Conservation (phyloP, 2,888 invertebrate genomes). For the Lepidonotus clava region DNA sequence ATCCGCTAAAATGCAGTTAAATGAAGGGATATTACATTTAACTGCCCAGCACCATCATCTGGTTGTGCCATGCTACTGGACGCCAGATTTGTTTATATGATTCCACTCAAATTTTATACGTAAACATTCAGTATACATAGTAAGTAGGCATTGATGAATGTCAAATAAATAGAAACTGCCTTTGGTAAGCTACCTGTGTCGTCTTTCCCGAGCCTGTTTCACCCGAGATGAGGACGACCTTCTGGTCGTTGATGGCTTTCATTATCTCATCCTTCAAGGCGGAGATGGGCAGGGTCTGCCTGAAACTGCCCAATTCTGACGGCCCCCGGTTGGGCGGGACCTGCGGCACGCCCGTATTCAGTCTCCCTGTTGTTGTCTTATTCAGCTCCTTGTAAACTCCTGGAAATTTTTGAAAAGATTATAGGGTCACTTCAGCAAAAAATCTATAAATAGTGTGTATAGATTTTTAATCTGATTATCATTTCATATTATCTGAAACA, state of each 20-base stretch:
- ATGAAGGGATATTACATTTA: too few species aligned
- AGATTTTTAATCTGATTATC: too few species aligned
- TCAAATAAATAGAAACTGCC: too few species aligned
- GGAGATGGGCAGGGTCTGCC: constrained; percentile 87
- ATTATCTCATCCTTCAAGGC: constrained; percentile 86
- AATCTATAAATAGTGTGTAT: too few species aligned
- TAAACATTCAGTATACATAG: too few species aligned
- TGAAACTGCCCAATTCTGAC: constrained; percentile 75
- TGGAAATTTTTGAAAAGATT: constrained; percentile 51
- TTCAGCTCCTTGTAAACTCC: constrained; percentile 73
- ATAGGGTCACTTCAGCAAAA: not conserved
- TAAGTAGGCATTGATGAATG: too few species aligned
- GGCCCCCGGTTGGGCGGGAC: constrained; percentile 82
- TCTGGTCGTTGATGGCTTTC: constrained; percentile 85
- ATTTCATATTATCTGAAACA: too few species aligned
- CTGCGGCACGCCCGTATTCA: constrained; percentile 87
- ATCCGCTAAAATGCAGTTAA: too few species aligned
- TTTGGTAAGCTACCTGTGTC: constrained; percentile 89
- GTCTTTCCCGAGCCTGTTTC: constrained; percentile 97
- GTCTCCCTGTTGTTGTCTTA: constrained; percentile 84
- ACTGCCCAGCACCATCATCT: too few species aligned
- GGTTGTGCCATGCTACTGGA: too few species aligned
- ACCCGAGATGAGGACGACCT: constrained; percentile 84
- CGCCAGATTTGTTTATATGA: too few species aligned
- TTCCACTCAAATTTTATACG: too few species aligned